Base-by-base conservation (phyloP, 1,140 invertebrate genomes). In the Atta texana region DNA sequence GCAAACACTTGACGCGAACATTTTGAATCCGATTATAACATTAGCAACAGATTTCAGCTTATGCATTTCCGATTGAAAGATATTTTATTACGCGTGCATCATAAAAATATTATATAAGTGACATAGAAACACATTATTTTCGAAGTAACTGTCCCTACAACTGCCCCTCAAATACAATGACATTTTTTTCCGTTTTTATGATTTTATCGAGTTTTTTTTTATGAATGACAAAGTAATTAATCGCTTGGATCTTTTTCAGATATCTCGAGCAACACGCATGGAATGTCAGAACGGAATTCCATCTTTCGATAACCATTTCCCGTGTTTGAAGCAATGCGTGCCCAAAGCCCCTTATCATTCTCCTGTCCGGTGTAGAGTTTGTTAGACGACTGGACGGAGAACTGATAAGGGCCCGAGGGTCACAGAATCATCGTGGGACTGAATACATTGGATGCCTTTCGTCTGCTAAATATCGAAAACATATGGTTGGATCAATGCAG, bases 361-460 rank as follows among this genome's bases (percentile, higher is more conserved):
- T 96, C 96, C 93, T 96, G 96, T 96, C 96, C 96, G 96, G 96
- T 97, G 96, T 96, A 94, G 93, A 94, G 92, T 92, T 68, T 93
- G 88, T 94, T 94, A 91, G 91, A 96, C 96, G 92, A 97, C 96
- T 97, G 96, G 96, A 97, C 96, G 96, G 96, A 97, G 96, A 97
- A 97, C 96, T 97, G 96, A 97, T 97, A 97, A 97, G 96, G 96
- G 96, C 96, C 96, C 96, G 96, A 96, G 96, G 94, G 92, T 96
- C 93, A 96, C 95, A 94, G 91, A 94, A 92, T 92, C 95, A 95
- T 93, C 95, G 91, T 86, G 86, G 91, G 90, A 93, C 63, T 89
- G 59, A 34, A 31, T 57, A 10, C 8, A 0, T 55, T 31, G 3
- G 31, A 61, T 18, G 14, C 28, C 44, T 0, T 72, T 74, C 68